Conservation (phyloP, 1,140 invertebrate species). For the Plutomurus gul region DNA sequence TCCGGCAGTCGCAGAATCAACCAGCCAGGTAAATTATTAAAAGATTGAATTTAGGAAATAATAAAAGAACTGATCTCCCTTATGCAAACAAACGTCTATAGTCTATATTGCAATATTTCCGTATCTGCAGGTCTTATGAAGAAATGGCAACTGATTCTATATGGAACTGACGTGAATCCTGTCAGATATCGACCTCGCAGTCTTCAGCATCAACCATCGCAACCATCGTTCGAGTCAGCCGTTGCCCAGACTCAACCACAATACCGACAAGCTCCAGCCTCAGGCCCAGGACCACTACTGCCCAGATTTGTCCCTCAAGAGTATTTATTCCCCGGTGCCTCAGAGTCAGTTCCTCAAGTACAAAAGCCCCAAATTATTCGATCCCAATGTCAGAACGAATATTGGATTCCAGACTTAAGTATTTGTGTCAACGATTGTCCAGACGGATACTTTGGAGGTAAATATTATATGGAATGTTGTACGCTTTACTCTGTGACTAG, state of each 20-base stretch:
- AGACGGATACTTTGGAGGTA: conserved; percentile 81
- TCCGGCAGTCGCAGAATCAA: conserved; percentile 80
- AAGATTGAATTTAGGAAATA: background rate
- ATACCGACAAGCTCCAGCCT: conserved; percentile 56
- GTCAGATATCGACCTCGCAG: conserved; percentile 65
- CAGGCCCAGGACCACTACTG: conserved; percentile 22
- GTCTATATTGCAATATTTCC: too few relatives aligned
- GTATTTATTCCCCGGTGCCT: conserved; percentile 48
- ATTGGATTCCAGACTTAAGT: conserved; percentile 47
- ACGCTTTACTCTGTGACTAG: too few relatives aligned
- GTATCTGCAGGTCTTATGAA: conserved; percentile 72
- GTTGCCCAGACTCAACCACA: conserved; percentile 59
- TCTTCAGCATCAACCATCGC: conserved; percentile 56
- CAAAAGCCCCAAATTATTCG: conserved; percentile 45
- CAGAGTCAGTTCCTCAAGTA: conserved; percentile 30
- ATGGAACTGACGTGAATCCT: conserved; percentile 82
- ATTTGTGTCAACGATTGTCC: conserved; percentile 73
- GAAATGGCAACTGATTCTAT: conserved; percentile 92
- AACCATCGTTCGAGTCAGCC: conserved; percentile 58
- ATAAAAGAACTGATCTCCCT: too few relatives aligned
- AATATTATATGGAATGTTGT: background rate
- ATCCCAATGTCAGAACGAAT: conserved; percentile 52
- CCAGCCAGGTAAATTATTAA: conserved; percentile 67
- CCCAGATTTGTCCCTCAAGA: conserved; percentile 60
- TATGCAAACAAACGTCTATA: too few relatives aligned